A percentile compares a stretch with the other conserved stretches of the same genome.
Evolutionary conservation across 2,888 invertebrate species (phyloP).

Genomic region (Galeruca laticollis): DNA sequence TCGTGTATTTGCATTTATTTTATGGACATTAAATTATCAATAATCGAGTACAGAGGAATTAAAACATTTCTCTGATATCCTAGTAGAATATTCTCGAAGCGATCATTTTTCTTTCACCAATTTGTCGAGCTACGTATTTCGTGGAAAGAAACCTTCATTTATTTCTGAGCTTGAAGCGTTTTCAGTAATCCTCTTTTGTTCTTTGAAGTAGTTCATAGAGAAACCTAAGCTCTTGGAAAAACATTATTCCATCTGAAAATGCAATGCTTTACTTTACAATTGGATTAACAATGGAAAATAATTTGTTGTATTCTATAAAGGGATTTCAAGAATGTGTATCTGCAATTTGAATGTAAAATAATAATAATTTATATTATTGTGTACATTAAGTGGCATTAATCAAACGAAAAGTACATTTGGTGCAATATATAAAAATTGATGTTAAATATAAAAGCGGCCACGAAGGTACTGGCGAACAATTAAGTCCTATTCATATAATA

Average conservation of each 20-base stretch:
- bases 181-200: constrained; percentile 5
- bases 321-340: neutral
- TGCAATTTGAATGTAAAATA: neutral
- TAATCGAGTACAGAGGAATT: too few species aligned
- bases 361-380: neutral
- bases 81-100: neutral
- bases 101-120: constrained; percentile 2
- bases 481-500: too few species aligned
- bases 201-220: constrained; percentile 3
- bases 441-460: too few species aligned
- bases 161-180: neutral
- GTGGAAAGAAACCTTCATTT: neutral
- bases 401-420: too few species aligned
- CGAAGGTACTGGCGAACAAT: too few species aligned
- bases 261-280: neutral
- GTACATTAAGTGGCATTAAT: too few species aligned
- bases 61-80: too few species aligned
- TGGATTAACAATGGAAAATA: neutral
- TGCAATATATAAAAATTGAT: too few species aligned
- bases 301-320: neutral
- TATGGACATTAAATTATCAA: too few species aligned
- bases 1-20: too few species aligned
- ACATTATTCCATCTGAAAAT: neutral
- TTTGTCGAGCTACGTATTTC: constrained; percentile 2
- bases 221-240: neutral